phyloP scores from a whole-genome alignment of 2,113 vertebrate genomes.

The Heterocephalus glaber region DNA sequence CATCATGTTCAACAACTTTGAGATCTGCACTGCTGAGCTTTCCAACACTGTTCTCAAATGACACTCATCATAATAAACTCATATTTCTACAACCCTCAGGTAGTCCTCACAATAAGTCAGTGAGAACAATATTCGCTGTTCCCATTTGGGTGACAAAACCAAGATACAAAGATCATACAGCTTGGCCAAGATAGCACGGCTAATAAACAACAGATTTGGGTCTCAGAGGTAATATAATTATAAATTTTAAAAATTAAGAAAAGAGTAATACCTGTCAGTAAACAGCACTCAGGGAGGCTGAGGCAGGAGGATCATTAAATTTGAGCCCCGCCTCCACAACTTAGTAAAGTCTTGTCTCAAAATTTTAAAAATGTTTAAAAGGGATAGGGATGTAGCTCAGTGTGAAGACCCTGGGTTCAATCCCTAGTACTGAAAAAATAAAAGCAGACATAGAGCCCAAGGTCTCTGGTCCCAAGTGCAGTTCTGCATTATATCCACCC shows the following conservation, averaged over 20 bases:
- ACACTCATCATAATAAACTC: not conserved
- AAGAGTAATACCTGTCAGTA: not conserved
- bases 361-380: not conserved
- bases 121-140: not conserved
- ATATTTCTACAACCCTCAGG: constrained; percentile 22
- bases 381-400: not conserved
- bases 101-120: not conserved
- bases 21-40: not conserved
- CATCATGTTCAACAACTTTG: not conserved
- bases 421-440: not conserved
- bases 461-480: not conserved
- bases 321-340: not conserved
- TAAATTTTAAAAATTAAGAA: not conserved
- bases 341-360: not conserved
- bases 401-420: not conserved
- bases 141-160: not conserved
- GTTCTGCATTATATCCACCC: not conserved
- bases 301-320: not conserved
- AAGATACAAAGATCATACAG: not conserved
- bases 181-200: not conserved
- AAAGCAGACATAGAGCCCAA: not conserved
- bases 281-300: not conserved
- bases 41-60: not conserved
- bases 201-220: not conserved
- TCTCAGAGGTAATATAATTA: not conserved